Evolutionary conservation across 1,140 invertebrate species (phyloP).

Genomic region (Drosophila malerkotliana): DNA sequence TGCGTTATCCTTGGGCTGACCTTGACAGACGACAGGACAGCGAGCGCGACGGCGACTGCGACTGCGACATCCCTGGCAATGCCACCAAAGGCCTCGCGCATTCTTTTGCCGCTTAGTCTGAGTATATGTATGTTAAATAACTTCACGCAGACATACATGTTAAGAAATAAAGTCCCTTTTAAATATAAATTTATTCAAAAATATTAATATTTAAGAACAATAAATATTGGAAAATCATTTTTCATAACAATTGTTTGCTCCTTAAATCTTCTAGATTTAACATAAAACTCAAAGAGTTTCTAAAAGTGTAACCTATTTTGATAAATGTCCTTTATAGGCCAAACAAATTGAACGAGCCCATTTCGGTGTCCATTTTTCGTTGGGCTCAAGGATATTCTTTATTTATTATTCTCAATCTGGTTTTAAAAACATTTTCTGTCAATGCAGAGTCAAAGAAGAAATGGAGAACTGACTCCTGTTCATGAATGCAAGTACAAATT

Average conservation of each 20-base stretch:
- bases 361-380: not conserved
- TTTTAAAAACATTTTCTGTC: conserved; percentile 2
- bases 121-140: conserved; percentile 71
- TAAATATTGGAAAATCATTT: no score
- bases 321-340: not conserved
- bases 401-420: conserved; percentile 4
- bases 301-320: not conserved
- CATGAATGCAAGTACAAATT: conserved; percentile 81
- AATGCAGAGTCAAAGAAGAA: conserved; percentile 2
- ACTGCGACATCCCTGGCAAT: conserved; percentile 47
- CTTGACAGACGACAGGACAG: conserved; percentile 53
- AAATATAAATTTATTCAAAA: no score
- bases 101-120: conserved; percentile 39
- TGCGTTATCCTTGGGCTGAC: conserved; percentile 76
- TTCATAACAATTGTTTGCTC: no score
- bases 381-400: not conserved
- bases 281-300: not conserved
- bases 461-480: conserved; percentile 43
- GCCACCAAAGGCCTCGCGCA: conserved; percentile 42
- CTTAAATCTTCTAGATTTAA: no score
- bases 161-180: not conserved
- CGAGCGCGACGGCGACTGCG: conserved; percentile 11
- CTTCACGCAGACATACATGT: conserved; percentile 56
- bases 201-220: no score
- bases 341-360: not conserved